phyloP scores from a whole-genome alignment of 2,888 invertebrate species.

The Tromatobia lineatoria region DNA sequence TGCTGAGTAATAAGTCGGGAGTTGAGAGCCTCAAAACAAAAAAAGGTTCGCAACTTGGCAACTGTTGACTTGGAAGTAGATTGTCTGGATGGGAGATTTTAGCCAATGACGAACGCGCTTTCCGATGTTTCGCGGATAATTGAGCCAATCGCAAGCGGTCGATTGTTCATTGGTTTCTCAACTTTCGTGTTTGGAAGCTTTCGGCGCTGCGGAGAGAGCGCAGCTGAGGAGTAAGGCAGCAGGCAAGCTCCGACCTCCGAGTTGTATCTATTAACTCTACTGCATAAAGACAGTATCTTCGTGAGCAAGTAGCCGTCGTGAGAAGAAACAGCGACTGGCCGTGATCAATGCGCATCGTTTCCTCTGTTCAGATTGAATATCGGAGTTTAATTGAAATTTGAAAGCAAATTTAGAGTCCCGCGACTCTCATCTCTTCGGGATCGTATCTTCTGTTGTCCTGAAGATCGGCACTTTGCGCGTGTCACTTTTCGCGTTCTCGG shows the following conservation, averaged over 20 bases:
- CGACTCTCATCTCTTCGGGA: neutral
- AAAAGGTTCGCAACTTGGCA: slow-evolving; percentile 16
- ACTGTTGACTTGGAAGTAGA: neutral
- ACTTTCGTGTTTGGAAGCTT: neutral
- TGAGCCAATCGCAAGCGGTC: neutral
- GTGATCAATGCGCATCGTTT: neutral
- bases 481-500: slow-evolving; percentile 1
- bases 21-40: neutral
- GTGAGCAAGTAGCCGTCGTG: slow-evolving; percentile 31
- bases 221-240: neutral
- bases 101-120: neutral
- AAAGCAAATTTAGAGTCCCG: neutral
- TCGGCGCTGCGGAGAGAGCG: neutral
- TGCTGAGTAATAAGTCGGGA: neutral
- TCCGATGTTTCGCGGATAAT: neutral
- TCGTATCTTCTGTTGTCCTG: neutral
- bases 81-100: neutral
- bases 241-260: too few relatives aligned
- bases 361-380: neutral
- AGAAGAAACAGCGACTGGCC: neutral
- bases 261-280: slow-evolving; percentile 6
- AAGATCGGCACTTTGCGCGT: neutral
- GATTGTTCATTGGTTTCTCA: neutral
- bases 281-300: slow-evolving; percentile 33
- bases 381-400: neutral